Base-by-base conservation (phyloP, 2,113 vertebrate genomes). In the Oceanodroma tethys region DNA sequence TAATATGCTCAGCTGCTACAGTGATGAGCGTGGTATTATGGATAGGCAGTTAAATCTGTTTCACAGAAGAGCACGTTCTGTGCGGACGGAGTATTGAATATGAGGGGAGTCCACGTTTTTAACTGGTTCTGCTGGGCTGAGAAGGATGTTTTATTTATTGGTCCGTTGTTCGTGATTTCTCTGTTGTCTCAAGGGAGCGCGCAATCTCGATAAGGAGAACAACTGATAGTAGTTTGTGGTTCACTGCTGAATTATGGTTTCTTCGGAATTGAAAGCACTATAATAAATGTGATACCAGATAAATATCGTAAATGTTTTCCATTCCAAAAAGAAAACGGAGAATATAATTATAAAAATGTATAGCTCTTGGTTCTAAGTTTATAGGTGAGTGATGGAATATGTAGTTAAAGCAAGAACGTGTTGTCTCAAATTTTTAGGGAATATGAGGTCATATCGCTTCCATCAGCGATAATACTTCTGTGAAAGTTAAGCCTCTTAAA, bases 31-130 rank as follows among this genome's bases (percentile, higher is more conserved):
- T n/a, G 56, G 2, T 47, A 0, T 27, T 58, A 0, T 2, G 66
- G 81, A 27, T 9, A 34, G 74, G 60, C 84, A 75, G 25, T 56
- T 18, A 3, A 29, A 45, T 34, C 42, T 56, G 9, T 40, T 52
- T 29, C 17, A 32, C 38, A n/a, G 75, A 68, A 60, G 40, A 72
- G 48, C 68, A 4, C 40, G 1, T 40, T 30, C 47, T 27, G 3
- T 7, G 34, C 2, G 2, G 65, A 8, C 0, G 1, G 50, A 36
- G 42, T 9, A 3, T 43, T 62, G 72, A 38, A 5, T 1, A 1
- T 4, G 13, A 38, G n/a, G 11, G 22, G n/a, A 67, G 17, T 0
- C 26, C 10, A 13, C 3, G 18, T 11, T 73, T 74, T 52, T 32
- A 38, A 34, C 84, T 87, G 86, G 34, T 89, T 88, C 48, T 72